phyloP scores from a whole-genome alignment of 2,113 vertebrate species.

The Aleadryas rufinucha region DNA sequence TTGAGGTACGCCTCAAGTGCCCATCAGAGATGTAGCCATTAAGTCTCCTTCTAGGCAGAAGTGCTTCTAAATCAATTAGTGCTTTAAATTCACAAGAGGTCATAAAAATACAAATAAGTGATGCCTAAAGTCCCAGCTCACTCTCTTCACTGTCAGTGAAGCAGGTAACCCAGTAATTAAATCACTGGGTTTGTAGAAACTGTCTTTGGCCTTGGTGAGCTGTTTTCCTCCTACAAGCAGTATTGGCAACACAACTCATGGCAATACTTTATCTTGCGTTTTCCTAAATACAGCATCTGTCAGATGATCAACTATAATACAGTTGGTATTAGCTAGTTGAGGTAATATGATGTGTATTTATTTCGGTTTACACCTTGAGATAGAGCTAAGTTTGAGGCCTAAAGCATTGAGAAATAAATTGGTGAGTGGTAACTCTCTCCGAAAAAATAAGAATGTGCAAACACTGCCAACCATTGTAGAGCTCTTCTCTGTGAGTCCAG shows the following conservation, averaged over 20 bases:
- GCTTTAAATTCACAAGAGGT: not conserved
- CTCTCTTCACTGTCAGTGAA: not conserved
- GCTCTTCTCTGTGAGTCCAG: not conserved
- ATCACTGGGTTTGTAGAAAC: not conserved
- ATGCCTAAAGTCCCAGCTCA: not conserved
- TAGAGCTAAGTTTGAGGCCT: not conserved
- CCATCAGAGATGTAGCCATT: not conserved
- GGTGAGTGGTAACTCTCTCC: not conserved
- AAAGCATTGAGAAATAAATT: not conserved
- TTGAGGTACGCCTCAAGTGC: not conserved
- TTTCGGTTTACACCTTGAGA: not conserved
- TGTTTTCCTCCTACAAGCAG: not conserved
- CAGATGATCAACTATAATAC: not conserved
- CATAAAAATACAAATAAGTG: not conserved
- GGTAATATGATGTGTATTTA: not conserved
- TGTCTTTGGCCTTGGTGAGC: not conserved
- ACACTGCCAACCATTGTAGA: not conserved
- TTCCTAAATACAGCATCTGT: not conserved
- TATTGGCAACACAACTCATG: not conserved
- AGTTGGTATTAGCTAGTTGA: not conserved
- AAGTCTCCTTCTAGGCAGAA: not conserved
- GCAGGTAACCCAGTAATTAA: not conserved
- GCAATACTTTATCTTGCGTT: not conserved
- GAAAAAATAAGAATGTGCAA: not conserved
- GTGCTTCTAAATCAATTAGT: not conserved